Conservation (phyloP, 2,797 vertebrate species). For the Rousettus madagascariensis region DNA sequence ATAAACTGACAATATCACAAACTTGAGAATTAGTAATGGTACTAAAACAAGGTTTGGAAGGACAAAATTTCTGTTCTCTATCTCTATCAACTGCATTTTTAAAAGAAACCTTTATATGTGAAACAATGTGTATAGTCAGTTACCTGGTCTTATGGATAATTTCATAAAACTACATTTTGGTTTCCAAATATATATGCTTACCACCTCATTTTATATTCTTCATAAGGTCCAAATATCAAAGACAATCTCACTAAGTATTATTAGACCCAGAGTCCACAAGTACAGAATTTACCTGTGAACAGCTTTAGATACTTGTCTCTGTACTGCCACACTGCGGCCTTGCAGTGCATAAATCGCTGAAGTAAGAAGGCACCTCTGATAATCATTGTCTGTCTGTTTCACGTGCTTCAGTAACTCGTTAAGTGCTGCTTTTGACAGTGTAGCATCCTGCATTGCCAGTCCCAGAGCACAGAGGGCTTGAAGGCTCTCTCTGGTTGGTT, state of each 20-base stretch:
- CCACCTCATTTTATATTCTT: background rate
- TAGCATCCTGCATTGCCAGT: slow-evolving; percentile 91
- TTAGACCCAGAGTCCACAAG: background rate
- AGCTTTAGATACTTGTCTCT: slow-evolving; percentile 92
- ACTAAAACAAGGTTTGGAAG: background rate
- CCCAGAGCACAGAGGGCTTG: slow-evolving; percentile 94
- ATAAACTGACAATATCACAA: slow-evolving; percentile 22
- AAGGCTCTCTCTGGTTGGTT: slow-evolving; percentile 92
- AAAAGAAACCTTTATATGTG: background rate
- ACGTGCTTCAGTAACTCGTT: slow-evolving; percentile 92
- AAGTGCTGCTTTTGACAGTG: slow-evolving; percentile 92
- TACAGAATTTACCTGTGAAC: slow-evolving; percentile 90
- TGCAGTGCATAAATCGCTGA: slow-evolving; percentile 91
- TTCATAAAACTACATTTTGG: background rate
- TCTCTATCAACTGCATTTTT: background rate
- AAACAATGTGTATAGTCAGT: background rate
- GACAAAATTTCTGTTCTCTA: background rate
- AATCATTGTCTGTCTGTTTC: slow-evolving; percentile 78
- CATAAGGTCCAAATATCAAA: background rate
- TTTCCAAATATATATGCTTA: background rate
- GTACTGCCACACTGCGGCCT: slow-evolving; percentile 88
- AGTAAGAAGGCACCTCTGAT: slow-evolving; percentile 92
- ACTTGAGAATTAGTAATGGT: background rate
- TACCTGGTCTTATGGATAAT: background rate
- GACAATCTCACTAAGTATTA: background rate